Percentiles rank a stretch among this genome's conserved stretches.
Evolutionary conservation across 2,113 vertebrate genomes (phyloP).

Genomic region (Pampusana beccarii): DNA sequence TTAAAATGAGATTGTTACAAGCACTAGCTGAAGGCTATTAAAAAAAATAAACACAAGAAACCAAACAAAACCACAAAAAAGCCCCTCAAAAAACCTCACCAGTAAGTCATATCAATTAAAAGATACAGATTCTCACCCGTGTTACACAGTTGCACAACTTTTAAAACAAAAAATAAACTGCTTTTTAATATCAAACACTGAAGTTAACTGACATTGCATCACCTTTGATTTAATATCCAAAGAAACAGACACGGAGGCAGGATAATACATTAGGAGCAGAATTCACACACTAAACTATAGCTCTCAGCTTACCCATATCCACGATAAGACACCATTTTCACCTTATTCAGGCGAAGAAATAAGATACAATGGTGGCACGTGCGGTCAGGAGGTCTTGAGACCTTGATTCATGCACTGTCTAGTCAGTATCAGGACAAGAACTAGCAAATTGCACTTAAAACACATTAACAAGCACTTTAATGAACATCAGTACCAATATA

Average conservation of each 20-base stretch:
- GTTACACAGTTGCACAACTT: not conserved
- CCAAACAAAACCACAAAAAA: no score
- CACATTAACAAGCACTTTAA: not conserved
- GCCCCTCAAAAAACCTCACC: no score
- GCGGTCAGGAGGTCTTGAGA: not conserved
- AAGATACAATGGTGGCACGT: fast-evolving
- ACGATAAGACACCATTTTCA: not conserved
- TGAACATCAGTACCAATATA: not conserved
- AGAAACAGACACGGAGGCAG: not conserved
- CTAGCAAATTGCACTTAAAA: not conserved
- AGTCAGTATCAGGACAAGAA: not conserved
- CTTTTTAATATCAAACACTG: not conserved
- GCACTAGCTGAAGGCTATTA: not conserved
- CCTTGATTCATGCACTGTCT: not conserved
- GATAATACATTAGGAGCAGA: not conserved
- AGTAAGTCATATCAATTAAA: not conserved
- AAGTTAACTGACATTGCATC: not conserved
- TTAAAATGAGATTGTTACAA: not conserved
- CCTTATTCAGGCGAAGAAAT: not conserved
- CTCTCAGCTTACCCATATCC: not conserved
- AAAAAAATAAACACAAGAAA: not conserved
- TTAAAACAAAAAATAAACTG: not conserved
- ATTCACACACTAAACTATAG: not conserved
- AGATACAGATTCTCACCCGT: not conserved
- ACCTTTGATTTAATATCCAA: not conserved